Evolutionary conservation across 2,797 vertebrate species (phyloP).

Genomic region (Hemitrygon akajei): DNA sequence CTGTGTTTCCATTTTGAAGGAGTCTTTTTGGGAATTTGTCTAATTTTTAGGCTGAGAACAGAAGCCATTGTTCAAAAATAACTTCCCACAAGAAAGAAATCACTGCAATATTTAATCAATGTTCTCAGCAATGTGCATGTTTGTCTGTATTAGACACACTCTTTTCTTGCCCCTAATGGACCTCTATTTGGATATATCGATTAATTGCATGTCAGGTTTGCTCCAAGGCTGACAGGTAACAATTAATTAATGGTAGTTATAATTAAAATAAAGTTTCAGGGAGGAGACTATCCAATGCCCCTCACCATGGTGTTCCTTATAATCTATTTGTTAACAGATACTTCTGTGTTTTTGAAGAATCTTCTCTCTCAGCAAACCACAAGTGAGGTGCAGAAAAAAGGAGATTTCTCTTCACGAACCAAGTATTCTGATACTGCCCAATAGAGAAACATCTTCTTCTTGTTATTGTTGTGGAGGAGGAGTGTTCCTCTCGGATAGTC

Average conservation of each 20-base stretch:
- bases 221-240: background rate
- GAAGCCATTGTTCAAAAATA: background rate
- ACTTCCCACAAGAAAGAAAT: background rate
- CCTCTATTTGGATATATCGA: background rate
- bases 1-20: background rate
- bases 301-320: too few species aligned
- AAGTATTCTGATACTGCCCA: too few species aligned
- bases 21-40: background rate
- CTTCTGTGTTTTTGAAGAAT: background rate
- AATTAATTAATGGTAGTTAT: background rate
- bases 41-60: background rate
- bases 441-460: too few species aligned
- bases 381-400: too few species aligned
- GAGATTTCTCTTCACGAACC: too few species aligned
- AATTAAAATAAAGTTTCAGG: background rate
- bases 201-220: background rate
- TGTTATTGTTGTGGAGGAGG: too few species aligned
- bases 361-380: too few species aligned
- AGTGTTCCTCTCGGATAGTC: too few species aligned
- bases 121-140: background rate
- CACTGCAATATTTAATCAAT: background rate
- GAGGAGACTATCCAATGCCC: background rate
- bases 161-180: background rate
- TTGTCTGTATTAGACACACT: background rate
- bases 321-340: too few species aligned